Base-by-base conservation (phyloP, 2,888 invertebrate genomes). In the Petrolisthes cinctipes region DNA sequence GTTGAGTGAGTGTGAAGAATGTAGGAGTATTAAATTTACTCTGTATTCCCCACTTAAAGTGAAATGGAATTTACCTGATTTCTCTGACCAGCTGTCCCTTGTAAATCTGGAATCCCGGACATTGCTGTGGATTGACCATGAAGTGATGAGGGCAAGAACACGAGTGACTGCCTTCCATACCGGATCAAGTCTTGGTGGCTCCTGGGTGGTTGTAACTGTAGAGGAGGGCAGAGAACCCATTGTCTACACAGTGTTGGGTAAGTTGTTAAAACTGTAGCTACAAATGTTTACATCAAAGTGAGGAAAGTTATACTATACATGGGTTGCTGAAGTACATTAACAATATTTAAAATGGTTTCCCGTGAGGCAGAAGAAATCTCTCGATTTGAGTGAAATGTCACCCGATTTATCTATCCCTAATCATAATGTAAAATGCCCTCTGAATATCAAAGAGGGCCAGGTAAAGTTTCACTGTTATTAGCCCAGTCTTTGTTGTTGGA, bases 241-340 rank as follows among this genome's bases (percentile, higher is more conserved):
- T 9, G 84, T 84, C 37, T 88, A 88, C 75, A 81, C 81, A 0
- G n/a, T 88, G 20, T 6, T 84, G 0, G 87, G 87, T 87, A 5
- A 80, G 86, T 82, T n/a, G 4, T 5, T n/a, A 9, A 7, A 61
- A 9, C 79, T 14, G 4, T 66, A 11, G 17, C 1, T 66, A 11
- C 17, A 37, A 37, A 37, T 37, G 37, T 37, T 37, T 37, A 37
- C 37, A 37, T 37, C 37, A 37, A 37, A 37, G 37, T 2, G 37
- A 37, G 37, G 2, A 37, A 37, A 37, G 37, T 37, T 37, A 37
- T 37, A 37, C 37, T 37, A 37, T 37, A 37, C 37, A 37, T 37
- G 37, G 37, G 37, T 37, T 37, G 37, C 37, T 37, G 37, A 37
- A 37, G 37, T 37, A 37, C 37, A 37, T 37, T 37, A 37, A 37